Conservation (phyloP, 1,140 invertebrate genomes). For the Nasonia vitripennis region DNA sequence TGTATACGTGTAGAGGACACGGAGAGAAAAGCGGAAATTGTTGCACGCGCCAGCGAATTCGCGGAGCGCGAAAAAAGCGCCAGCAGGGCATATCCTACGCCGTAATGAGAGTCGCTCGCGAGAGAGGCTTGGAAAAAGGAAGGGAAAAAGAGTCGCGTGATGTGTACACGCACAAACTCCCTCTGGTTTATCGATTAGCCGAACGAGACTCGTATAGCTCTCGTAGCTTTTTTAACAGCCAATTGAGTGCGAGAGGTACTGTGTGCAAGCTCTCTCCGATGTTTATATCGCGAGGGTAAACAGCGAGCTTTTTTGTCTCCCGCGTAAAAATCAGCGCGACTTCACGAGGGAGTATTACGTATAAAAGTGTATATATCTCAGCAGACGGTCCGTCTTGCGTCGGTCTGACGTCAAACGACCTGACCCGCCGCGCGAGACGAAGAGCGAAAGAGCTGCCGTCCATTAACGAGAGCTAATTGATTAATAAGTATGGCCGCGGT, state of each 20-base stretch:
- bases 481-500: conserved; percentile 51
- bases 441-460: conserved; percentile 13
- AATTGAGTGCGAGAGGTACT: conserved; percentile 13
- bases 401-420: conserved; percentile 51
- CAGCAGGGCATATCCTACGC: neutral
- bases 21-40: conserved; percentile 49
- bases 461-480: conserved; percentile 53
- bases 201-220: neutral
- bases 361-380: too few species aligned
- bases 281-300: conserved; percentile 14
- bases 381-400: too few species aligned
- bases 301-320: neutral
- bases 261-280: neutral
- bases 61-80: conserved; percentile 2
- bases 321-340: neutral
- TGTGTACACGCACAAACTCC: neutral
- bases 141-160: neutral
- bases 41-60: conserved; percentile 51
- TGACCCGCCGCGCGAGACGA: conserved; percentile 15
- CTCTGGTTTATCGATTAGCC: neutral
- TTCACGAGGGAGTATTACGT: neutral
- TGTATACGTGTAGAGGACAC: too few species aligned
- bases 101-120: conserved; percentile 2
- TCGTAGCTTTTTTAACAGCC: conserved; percentile 34
- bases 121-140: neutral